Base-by-base conservation (phyloP, 2,888 invertebrate species). In the Chironomus riparius region DNA sequence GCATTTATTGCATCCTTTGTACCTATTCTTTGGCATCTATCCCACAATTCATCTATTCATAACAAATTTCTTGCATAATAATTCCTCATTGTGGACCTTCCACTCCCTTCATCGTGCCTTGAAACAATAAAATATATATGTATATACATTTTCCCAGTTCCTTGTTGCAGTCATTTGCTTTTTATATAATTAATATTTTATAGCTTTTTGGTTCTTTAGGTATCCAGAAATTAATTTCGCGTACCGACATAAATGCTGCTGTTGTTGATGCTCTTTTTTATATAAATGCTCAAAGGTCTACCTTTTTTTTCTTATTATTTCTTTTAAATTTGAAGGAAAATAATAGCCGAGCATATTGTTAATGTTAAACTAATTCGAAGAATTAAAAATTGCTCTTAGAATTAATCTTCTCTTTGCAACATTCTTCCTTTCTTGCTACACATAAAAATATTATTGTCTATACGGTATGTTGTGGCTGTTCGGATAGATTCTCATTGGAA, bases 361-460 rank as follows among this genome's bases (percentile, higher is more conserved):
- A 61, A 72, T 72, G 72, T 62, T 72, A 62, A 72, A 38, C 62
- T 72, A 72, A 72, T 72, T 72, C 72, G 72, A 72, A 47, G 72
- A 72, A 72, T 72, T 72, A 72, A 62, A 72, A 72, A 72, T 72
- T 72, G 72, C 72, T 72, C 62, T 72, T 72, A 72, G 48, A 72
- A 72, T 72, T 72, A 72, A 72, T 72, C 72, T 72, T 38, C 38
- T 38, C 38, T 38, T 38, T 38, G 38, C 38, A 38, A 38, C 38
- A 38, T 38, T 38, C 38, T 38, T 38, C 38, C 38, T 38, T 28
- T 65, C 65, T 24, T 65, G n/a, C 65, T 24, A 18, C 38, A 38
- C 38, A 2, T 1, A 38, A 10, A 38, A 56, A n/a, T n/a, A 50
- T 50, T 15, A 56, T 18, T 7, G 18, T 56, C 56, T 18, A 15